Conservation (phyloP, 1,140 invertebrate genomes). For the Halictus rubicundus region DNA sequence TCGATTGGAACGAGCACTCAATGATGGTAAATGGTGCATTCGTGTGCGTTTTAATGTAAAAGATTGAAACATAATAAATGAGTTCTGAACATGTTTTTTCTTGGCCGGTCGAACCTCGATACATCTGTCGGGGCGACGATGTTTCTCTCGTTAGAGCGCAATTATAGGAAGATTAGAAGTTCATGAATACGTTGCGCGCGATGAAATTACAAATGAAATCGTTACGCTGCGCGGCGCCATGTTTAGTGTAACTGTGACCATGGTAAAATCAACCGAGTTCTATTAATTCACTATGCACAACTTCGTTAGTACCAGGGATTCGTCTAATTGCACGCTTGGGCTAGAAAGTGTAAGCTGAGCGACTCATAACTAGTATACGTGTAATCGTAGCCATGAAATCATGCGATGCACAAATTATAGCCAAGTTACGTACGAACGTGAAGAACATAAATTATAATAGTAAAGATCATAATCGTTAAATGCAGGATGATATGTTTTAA, state of each 20-base stretch:
- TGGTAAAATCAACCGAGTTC: slow-evolving; percentile 26
- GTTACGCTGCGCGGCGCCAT: neutral
- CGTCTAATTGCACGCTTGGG: slow-evolving; percentile 21
- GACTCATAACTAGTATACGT: neutral
- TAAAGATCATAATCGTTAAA: neutral
- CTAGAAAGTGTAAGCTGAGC: slow-evolving; percentile 32
- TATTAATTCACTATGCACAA: slow-evolving; percentile 9
- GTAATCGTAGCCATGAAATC: neutral
- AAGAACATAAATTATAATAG: neutral
- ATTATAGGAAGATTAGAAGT: neutral
- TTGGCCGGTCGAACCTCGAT: neutral
- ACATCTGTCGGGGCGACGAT: neutral
- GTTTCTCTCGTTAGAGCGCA: neutral
- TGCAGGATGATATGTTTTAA: neutral
- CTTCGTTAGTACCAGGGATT: neutral
- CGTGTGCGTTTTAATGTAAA: neutral
- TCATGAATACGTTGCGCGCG: neutral
- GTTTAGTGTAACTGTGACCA: slow-evolving; percentile 7
- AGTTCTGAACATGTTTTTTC: too few species aligned
- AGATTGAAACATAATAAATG: neutral
- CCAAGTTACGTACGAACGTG: neutral
- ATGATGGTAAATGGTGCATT: neutral
- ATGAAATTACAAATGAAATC: slow-evolving; percentile 21
- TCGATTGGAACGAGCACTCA: neutral
- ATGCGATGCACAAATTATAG: neutral